Evolutionary conservation across 2,113 vertebrate species (phyloP).

Genomic region (Corvus cornix): DNA sequence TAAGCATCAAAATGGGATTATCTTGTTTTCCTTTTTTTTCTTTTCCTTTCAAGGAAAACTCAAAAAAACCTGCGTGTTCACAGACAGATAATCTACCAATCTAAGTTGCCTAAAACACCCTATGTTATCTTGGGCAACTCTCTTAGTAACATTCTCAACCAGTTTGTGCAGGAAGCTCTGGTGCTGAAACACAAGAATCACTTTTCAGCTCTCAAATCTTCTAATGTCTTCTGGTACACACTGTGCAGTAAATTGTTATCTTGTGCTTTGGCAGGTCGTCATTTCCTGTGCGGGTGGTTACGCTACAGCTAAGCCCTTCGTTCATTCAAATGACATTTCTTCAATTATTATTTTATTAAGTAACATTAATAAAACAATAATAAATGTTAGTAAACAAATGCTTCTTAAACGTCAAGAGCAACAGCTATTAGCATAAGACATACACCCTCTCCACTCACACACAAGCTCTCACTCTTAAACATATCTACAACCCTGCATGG

Average conservation of each 20-base stretch:
- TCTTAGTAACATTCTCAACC: not conserved
- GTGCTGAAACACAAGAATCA: not conserved
- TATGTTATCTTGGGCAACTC: not conserved
- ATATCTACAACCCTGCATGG: not conserved
- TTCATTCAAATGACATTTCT: not conserved
- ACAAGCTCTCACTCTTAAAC: accelerated
- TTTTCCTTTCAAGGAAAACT: not conserved
- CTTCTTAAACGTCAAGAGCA: not conserved
- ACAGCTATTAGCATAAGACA: not conserved
- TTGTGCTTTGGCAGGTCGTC: not conserved
- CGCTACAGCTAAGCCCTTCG: not conserved
- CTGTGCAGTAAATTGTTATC: not conserved
- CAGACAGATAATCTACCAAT: not conserved
- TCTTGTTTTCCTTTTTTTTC: not conserved
- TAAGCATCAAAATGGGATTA: not conserved
- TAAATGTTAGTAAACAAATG: not conserved
- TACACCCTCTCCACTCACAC: accelerated
- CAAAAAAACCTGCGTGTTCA: not conserved
- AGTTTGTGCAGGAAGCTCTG: not conserved
- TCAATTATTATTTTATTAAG: not conserved
- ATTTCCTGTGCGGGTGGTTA: accelerated
- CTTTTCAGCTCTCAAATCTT: not conserved
- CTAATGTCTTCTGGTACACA: not conserved
- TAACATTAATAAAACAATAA: not conserved
- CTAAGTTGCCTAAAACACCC: not conserved